Evolutionary conservation across 2,888 invertebrate genomes (phyloP).

Genomic region (Rhorus exstirpatorius): DNA sequence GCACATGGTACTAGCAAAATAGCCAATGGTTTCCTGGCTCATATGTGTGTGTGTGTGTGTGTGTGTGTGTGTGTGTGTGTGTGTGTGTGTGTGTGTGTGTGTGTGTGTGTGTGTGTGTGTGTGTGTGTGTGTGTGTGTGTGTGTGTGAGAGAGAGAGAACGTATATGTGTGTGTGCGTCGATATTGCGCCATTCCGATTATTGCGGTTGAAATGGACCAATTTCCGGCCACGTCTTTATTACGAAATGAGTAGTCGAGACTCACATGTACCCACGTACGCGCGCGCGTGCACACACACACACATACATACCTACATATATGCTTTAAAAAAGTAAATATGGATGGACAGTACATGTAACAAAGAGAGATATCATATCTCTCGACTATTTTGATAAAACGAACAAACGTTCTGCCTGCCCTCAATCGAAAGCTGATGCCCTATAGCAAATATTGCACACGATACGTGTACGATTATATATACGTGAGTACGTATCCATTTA

Average conservation of each 20-base stretch:
- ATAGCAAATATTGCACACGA: slow-evolving; percentile 46
- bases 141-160: too few relatives aligned
- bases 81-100: slow-evolving; percentile 19
- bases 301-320: slow-evolving; percentile 5
- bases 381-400: slow-evolving; percentile 45
- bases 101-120: slow-evolving; percentile 20
- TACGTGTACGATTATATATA: slow-evolving; percentile 26
- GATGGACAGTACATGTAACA: slow-evolving; percentile 49
- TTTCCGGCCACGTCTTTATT: slow-evolving; percentile 60
- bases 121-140: slow-evolving; percentile 24
- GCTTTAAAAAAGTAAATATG: slow-evolving; percentile 55
- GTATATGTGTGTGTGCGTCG: slow-evolving; percentile 35
- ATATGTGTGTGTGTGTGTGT: slow-evolving; percentile 6
- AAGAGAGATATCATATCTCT: slow-evolving; percentile 54
- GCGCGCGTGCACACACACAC: background rate
- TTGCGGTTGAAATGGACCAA: slow-evolving; percentile 69
- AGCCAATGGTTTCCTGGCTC: background rate
- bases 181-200: slow-evolving; percentile 69
- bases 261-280: background rate
- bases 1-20: slow-evolving; percentile 30
- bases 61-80: slow-evolving; percentile 28
- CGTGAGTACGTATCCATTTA: background rate
- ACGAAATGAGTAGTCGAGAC: slow-evolving; percentile 35
- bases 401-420: slow-evolving; percentile 28
- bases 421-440: slow-evolving; percentile 57